These are phyloP conservation scores for Percopsis transmontana DNA, from an alignment of 2,113 vertebrate genomes.

Conservation along the genomic window DNA sequence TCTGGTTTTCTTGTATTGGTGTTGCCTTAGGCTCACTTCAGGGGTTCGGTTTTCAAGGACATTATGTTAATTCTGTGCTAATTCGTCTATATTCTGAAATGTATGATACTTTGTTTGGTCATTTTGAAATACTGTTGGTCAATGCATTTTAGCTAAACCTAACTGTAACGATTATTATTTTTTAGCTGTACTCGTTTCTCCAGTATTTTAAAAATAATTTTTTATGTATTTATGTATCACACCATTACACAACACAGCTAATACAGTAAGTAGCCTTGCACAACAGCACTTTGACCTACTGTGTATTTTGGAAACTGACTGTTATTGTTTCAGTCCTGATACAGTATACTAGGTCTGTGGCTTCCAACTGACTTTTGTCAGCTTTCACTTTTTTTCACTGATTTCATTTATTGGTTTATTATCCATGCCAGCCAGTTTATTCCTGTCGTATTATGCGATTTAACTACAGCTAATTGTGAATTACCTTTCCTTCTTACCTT, in stretches of 20 bases:
- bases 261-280: constrained; percentile 2
- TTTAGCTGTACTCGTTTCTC: neutral
- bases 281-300: neutral
- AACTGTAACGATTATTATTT: no score
- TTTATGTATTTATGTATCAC: neutral
- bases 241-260: constrained; percentile 13
- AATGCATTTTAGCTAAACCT: no score
- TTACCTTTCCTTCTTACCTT: constrained; percentile 19
- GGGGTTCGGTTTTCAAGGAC: neutral
- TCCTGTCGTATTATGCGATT: neutral
- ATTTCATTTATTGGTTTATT: neutral
- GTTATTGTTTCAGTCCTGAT: neutral
- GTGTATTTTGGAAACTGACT: no score
- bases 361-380: neutral
- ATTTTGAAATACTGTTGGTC: no score
- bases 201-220: constrained; percentile 12
- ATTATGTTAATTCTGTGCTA: constrained; percentile 7
- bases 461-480: constrained; percentile 5
- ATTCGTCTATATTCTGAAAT: neutral
- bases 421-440: neutral
- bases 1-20: constrained; percentile 1
- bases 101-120: neutral
- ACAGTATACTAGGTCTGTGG: no score
- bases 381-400: neutral
- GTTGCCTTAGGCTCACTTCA: neutral